Base-by-base conservation (phyloP, 2,113 vertebrate genomes). In the Vulpes vulpes region DNA sequence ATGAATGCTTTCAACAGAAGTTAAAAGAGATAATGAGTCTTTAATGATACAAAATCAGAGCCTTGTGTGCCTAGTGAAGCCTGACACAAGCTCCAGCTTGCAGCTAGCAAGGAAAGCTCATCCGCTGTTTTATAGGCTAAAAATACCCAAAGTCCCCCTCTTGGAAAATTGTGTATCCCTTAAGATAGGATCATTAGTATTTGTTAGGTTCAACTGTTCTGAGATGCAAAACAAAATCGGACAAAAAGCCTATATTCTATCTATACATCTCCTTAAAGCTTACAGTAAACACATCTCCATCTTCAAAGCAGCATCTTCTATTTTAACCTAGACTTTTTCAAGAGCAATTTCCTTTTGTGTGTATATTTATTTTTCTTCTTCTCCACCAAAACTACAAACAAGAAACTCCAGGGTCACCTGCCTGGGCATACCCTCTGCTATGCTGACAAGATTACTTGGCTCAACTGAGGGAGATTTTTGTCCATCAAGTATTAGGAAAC, bases 21-120 rank as follows among this genome's bases (percentile, higher is more conserved):
- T 98, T 99, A 98, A 99, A 98, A 99, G 98, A 98, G 98, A 98
- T 98, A 99, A 99, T 98, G 98, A 98, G 98, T 97, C 98, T 98
- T 98, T 99, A 99, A 98, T 98, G 98, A 98, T 96, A 98, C 95
- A 98, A 98, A 99, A 98, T 97, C 98, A 98, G 97, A 98, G 98
- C 97, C 97, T 98, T 97, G 98, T 98, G 98, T 98, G 98, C 95
- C 98, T 98, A 97, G 95, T 86, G 98, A 98, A 98, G 98, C 98
- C 96, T 98, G 96, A 98, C 97, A 98, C 95, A 91, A 95, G 94
- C 96, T 98, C 97, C 96, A 98, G 98, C 93, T 98, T 98, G 98
- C 96, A 98, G 93, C 95, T 74, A 98, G 94, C 79, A 91, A 43
- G 2, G 22, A 89, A 81, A 97, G 59, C 32, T 98, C 96, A 71